Conservation (phyloP, 2,797 vertebrate genomes). For the Poeciliopsis presidionis region DNA sequence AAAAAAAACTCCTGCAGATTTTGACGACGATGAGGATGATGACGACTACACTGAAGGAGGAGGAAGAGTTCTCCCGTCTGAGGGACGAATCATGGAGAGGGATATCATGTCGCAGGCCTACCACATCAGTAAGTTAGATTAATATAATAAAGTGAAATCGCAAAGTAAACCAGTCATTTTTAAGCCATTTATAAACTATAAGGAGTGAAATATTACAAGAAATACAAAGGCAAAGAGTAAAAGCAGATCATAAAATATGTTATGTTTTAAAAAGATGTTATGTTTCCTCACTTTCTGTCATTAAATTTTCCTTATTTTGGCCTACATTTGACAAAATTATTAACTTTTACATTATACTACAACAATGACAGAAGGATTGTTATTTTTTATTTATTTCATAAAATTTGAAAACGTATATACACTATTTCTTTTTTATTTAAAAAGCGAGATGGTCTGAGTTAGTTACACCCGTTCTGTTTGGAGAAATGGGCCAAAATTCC, state of each 20-base stretch:
- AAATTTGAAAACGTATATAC: neutral
- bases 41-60: conserved; percentile 80
- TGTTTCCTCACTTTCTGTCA: neutral
- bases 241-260: neutral
- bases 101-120: conserved; percentile 92
- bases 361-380: neutral
- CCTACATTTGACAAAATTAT: neutral
- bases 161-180: neutral
- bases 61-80: conserved; percentile 68
- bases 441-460: neutral
- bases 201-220: neutral
- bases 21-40: conserved; percentile 85
- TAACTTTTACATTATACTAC: neutral
- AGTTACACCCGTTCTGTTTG: neutral
- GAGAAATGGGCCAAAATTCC: neutral
- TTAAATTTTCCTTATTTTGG: neutral
- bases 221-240: neutral
- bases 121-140: conserved; percentile 83
- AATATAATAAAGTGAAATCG: neutral
- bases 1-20: conserved; percentile 74
- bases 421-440: neutral
- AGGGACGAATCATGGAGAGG: conserved; percentile 86
- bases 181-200: neutral
- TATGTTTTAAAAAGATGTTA: neutral
- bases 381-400: neutral